Conservation (phyloP, 2,113 vertebrate species). For the Phalacrocorax carbo region DNA sequence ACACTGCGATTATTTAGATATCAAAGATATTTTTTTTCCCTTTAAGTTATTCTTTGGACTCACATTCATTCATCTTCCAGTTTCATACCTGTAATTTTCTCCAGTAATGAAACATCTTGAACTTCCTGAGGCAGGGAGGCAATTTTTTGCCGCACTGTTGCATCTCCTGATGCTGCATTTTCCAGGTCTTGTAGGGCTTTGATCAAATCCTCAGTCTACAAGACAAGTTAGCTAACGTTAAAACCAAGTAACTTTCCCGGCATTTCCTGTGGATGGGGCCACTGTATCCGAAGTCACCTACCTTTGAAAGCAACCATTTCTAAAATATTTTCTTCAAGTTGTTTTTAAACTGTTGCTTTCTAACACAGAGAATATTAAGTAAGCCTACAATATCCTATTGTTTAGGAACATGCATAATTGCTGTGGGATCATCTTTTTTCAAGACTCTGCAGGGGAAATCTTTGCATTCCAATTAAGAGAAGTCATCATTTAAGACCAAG, state of each 20-base stretch:
- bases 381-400: background rate
- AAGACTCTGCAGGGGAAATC: background rate
- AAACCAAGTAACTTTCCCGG: background rate
- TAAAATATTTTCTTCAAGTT: background rate
- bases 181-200: conserved; percentile 97
- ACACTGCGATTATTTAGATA: background rate
- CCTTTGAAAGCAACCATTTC: background rate
- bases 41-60: background rate
- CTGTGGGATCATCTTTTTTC: background rate
- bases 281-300: background rate
- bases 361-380: background rate
- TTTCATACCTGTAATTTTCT: conserved; percentile 92
- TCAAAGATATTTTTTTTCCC: background rate
- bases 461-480: background rate
- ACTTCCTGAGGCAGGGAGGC: conserved; percentile 97
- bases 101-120: conserved; percentile 93
- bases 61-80: background rate
- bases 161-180: conserved; percentile 95
- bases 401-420: background rate
- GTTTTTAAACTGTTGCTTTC: background rate
- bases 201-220: conserved; percentile 93
- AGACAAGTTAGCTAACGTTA: background rate
- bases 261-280: background rate
- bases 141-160: conserved; percentile 95
- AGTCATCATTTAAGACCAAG: background rate